Evolutionary conservation across 2,797 vertebrate species (phyloP).

Genomic region (Perodicticus potto): DNA sequence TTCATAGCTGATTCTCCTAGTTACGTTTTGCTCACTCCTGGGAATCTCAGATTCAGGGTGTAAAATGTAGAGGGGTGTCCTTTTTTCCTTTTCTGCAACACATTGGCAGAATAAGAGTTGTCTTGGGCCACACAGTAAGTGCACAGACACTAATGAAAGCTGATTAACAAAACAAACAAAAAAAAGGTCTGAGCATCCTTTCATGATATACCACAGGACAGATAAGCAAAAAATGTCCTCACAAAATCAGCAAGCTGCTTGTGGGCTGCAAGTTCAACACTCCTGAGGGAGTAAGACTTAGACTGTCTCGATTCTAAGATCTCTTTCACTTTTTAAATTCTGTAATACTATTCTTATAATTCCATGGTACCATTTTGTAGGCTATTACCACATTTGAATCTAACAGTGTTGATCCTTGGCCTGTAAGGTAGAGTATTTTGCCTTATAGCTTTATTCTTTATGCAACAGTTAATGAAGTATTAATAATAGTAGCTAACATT

Average conservation of each 20-base stretch:
- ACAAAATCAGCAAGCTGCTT: too few relatives aligned
- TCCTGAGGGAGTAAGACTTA: background rate
- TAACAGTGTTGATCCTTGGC: background rate
- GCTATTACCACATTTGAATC: background rate
- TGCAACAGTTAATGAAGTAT: background rate
- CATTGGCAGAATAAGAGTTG: too few relatives aligned
- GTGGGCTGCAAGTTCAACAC: too few relatives aligned
- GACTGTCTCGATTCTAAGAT: background rate
- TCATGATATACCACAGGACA: too few relatives aligned
- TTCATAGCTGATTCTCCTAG: background rate
- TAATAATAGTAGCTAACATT: background rate
- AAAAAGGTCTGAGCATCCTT: too few relatives aligned
- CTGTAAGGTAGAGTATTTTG: background rate
- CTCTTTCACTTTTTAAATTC: constrained; percentile 30
- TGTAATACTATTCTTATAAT: background rate
- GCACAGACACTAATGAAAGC: too few relatives aligned
- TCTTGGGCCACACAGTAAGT: too few relatives aligned
- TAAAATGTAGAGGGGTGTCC: background rate
- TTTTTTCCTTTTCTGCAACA: too few relatives aligned
- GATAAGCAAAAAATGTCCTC: too few relatives aligned
- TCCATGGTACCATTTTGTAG: background rate
- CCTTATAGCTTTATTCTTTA: background rate
- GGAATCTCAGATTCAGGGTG: background rate
- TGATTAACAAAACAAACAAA: too few relatives aligned
- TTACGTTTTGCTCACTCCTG: background rate